Evolutionary conservation across 2,888 invertebrate genomes (phyloP), one percentile per base, ranked within the genome.

Genomic region (Prosapia bicincta): DNA sequence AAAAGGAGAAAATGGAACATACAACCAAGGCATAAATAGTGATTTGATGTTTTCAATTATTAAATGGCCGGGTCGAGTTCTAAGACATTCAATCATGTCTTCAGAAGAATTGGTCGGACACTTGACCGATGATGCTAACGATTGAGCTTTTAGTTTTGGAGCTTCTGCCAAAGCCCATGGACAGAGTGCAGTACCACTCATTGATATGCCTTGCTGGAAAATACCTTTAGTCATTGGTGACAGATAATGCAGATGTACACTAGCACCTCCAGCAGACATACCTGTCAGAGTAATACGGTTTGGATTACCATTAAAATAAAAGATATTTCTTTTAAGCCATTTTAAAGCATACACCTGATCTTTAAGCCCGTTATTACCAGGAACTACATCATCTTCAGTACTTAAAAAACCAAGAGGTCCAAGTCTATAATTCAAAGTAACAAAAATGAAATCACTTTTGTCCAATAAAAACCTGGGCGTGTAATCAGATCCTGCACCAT

Each of bases 1-100:
- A 83, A 93, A 93, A 0, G 92, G 90, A 0, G 91, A 88, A 82
- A 91, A 92, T 77, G 93, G 89, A 83, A 90, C 88, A 81, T 91
- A 91, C 15, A 90, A 83, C 85, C 87, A 89, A 25, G 88, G 86
- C 88, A 88, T 78, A 66, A 84, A 84, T 26, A 71, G 28, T 1
- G 73, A 71, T 24, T 74, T 73, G n/a, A 76, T 43, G 25, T 76
- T 69, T 24, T 66, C 66, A 25, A 75, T 73, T 13, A 77, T 74
- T 9, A 73, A 28, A 24, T 75, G 32, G 26, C 88, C 90, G 0
- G 91, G 89, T 69, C 90, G 87, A 78, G 86, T 85, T 80, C 87
- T 88, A 66, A 93, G 85, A 82, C 93, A 93, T 15, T 89, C 87
- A 0, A 92, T 85, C 85, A 93, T 88, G 26, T 88, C 87, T 71